Percentiles rank a stretch among this genome's conserved stretches.
Conservation (phyloP, 2,797 vertebrate genomes). For the Cossypha polioptera region DNA sequence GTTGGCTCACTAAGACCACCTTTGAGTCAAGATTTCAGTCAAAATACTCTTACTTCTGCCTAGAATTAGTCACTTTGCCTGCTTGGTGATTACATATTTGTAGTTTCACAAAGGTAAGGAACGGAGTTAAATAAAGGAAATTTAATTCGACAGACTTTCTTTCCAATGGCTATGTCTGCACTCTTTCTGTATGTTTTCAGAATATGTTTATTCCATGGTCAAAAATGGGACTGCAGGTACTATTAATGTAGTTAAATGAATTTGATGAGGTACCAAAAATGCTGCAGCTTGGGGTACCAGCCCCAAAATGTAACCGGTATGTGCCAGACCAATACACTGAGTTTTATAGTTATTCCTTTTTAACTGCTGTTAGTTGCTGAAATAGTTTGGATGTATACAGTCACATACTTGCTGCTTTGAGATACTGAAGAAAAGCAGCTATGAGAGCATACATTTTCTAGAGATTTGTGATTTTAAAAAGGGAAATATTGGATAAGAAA, state of each 20-base stretch:
- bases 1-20: neutral
- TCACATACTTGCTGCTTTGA: neutral
- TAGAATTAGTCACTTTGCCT: neutral
- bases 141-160: neutral
- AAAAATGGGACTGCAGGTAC: neutral
- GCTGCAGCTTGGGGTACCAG: neutral
- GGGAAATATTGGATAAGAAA: neutral
- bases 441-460: neutral
- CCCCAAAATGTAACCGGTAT: neutral
- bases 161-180: neutral
- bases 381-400: neutral
- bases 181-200: neutral
- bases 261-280: neutral
- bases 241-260: neutral
- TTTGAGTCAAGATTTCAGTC: neutral
- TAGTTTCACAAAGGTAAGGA: neutral
- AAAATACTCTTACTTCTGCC: neutral
- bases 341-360: neutral
- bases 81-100: neutral
- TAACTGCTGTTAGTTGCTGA: neutral
- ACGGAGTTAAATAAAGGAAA: neutral
- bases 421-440: neutral
- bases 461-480: neutral
- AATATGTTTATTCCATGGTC: neutral
- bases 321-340: neutral